Evolutionary conservation across 2,888 invertebrate genomes (phyloP), one percentile per base, ranked within the genome.

Genomic region (Limnephilus marmoratus): DNA sequence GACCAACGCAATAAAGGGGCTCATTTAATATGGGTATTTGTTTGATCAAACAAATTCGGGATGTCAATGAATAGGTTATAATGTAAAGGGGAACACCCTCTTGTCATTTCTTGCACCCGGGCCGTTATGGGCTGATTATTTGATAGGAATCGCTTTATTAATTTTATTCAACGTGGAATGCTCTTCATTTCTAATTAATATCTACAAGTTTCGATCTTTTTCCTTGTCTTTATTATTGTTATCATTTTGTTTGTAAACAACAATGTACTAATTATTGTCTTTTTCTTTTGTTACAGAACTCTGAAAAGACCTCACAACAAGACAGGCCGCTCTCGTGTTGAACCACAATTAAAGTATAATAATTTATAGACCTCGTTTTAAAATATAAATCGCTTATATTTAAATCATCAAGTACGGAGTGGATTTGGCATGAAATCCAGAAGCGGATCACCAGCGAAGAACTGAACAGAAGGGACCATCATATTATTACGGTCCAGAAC

Each of bases 321-420:
- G 93, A 93, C 93, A 93, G 93, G 92, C 91, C 92, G 83, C 86
- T 93, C 53, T 92, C 93, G 93, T 93, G 93, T 91, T 93, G 92
- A 93, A 92, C 82, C 85, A 88, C 81, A 31, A 80, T 49, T 82
- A 90, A 89, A 91, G 81, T 82, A 91, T 41, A 90, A 86, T 92
- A 91, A 90, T 92, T 90, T 91, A 92, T 91, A 91, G 89, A 92
- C 88, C 24, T 89, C 88, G 88, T 89, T 91, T 34, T 83, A 53
- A 86, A 92, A 87, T 88, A 90, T 90, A 93, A 93, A 93, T 90
- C 91, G 91, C 85, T 91, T 92, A 91, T 92, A 89, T 92, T 91
- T 91, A 92, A 90, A 81, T 93, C 93, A 90, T 90, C 91, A 53
- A 31, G 53, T 31, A 87, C n/a, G 90, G 83, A 90, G 90, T 90